Conservation (phyloP, 37 sponge, comb jelly and placozoan genomes). For the Oscarella lobularis region DNA sequence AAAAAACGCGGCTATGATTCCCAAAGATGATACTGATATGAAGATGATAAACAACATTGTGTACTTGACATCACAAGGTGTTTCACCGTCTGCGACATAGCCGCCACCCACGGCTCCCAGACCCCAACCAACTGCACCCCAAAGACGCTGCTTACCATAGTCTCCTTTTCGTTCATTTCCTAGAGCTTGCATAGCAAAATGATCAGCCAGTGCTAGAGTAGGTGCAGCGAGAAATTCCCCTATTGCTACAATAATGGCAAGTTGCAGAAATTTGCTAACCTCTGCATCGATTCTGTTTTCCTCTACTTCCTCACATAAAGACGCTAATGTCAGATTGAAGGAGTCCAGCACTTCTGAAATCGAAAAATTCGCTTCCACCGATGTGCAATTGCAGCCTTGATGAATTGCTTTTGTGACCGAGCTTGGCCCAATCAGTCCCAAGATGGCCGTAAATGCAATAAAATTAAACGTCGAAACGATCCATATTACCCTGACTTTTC, state of each 20-base stretch:
- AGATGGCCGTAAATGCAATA: background rate
- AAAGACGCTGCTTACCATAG: background rate
- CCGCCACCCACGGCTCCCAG: background rate
- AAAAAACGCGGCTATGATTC: background rate
- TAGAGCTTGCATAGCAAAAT: background rate
- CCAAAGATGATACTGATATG: background rate
- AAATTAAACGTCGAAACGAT: background rate
- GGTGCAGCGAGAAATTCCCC: background rate
- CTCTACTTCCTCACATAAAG: background rate
- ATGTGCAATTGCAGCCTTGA: background rate
- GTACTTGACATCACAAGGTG: background rate
- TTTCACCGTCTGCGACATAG: background rate
- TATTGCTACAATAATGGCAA: background rate
- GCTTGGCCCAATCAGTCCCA: background rate
- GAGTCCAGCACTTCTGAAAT: background rate
- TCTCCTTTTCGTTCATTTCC: background rate
- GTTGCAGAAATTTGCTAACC: background rate
- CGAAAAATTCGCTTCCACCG: background rate
- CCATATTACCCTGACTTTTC: background rate
- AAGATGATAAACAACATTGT: background rate
- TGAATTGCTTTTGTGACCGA: background rate
- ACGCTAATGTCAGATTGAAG: too few species aligned
- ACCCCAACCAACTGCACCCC: slow-evolving; percentile 7
- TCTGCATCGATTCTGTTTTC: background rate
- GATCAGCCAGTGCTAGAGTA: background rate